Evolutionary conservation across 2,113 vertebrate species (phyloP).

Genomic region (Crotalus horridus): DNA sequence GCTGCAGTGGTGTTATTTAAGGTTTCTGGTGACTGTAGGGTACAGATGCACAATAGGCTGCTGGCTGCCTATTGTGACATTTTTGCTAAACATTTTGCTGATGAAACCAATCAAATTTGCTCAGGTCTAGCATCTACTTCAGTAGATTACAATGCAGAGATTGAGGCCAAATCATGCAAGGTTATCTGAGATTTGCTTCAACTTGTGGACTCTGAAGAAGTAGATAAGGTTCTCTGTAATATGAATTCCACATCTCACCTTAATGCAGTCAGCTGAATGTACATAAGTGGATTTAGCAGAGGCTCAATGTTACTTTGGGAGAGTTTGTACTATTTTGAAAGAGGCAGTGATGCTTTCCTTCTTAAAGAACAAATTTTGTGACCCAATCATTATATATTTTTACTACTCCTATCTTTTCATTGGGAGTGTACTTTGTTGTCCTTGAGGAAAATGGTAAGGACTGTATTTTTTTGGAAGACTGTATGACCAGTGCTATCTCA

Average conservation of each 20-base stretch:
- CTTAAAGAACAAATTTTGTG: background rate
- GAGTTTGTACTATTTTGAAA: background rate
- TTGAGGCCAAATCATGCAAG: background rate
- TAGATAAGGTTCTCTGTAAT: background rate
- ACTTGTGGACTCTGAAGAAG: background rate
- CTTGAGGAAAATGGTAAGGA: background rate
- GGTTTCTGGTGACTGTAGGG: background rate
- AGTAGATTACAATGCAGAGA: background rate
- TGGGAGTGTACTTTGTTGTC: background rate
- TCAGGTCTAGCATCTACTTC: background rate
- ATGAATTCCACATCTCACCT: background rate
- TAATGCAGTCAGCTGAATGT: background rate
- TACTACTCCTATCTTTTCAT: background rate
- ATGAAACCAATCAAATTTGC: background rate
- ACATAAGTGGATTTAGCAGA: background rate
- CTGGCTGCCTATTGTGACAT: background rate
- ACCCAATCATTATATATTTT: background rate
- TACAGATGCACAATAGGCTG: background rate
- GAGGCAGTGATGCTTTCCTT: background rate
- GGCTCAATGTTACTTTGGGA: background rate
- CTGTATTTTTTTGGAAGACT: background rate
- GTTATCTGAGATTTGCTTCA: background rate
- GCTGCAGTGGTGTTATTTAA: background rate
- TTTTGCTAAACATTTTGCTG: background rate
- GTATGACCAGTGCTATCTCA: background rate